These are phyloP conservation scores for Papilio gigon DNA, from an alignment of 2,888 invertebrate species.

Conservation along the genomic window DNA sequence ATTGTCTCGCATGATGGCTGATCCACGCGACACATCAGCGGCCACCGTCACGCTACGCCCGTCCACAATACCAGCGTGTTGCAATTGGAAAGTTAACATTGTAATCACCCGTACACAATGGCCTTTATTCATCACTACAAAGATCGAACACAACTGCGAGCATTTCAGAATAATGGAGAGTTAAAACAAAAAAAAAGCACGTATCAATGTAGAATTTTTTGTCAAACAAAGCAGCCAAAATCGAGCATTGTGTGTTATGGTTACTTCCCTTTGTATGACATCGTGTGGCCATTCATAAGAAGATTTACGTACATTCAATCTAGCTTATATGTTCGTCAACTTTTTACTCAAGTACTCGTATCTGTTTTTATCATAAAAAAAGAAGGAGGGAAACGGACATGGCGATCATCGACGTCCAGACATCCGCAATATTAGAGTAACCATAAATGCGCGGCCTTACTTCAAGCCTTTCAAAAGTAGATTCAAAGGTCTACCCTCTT, in stretches of 20 bases:
- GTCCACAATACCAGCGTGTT: constrained; percentile 35
- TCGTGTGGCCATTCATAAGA: background rate
- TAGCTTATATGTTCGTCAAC: background rate
- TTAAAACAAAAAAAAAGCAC: constrained; percentile 8
- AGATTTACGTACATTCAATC: background rate
- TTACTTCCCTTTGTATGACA: background rate
- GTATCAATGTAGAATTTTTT: background rate
- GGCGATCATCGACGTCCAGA: too few species aligned
- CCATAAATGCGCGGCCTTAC: background rate
- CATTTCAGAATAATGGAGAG: constrained; percentile 15
- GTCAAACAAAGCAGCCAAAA: constrained; percentile 11
- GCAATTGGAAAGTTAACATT: constrained; percentile 46
- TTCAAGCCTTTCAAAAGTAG: background rate
- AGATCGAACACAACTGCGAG: constrained; percentile 1
- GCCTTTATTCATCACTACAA: constrained; percentile 17
- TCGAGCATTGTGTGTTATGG: background rate
- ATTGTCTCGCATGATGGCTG: constrained; percentile 26
- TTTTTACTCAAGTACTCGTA: too few species aligned
- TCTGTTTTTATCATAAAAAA: too few species aligned
- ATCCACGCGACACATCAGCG: constrained; percentile 21
- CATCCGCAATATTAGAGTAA: background rate
- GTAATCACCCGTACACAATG: constrained; percentile 38
- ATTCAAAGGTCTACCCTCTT: constrained; percentile 2
- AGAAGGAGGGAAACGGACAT: too few species aligned
- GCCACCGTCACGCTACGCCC: constrained; percentile 35